Evolutionary conservation across 1,140 invertebrate genomes (phyloP), one percentile per base, ranked within the genome.

Genomic region (Ladona fulva): DNA sequence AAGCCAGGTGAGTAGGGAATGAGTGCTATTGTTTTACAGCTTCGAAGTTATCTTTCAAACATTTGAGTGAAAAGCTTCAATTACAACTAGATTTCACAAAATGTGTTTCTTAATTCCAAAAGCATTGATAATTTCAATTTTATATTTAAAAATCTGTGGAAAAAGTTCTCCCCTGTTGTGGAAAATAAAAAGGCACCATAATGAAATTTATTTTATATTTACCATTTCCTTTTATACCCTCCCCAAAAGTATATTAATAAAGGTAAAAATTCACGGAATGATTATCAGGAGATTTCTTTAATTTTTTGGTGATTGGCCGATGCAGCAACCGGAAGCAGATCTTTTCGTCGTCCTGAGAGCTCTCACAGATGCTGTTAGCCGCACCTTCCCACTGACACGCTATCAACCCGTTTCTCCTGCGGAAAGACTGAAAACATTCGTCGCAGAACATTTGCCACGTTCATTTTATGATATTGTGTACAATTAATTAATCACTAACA

Each of bases 371-470:
- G 89, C 91, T 74, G 89, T 93, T n/a, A 88, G 88, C 24, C 89
- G 92, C 81, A 93, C 93, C 76, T 94, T 94, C 86, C 93, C 93
- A 59, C 87, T 94, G 84, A 86, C 88, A 52, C 90, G 91, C 82
- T 95, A 95, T 85, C 93, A 92, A 0, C 92, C 93, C 0, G 92
- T 94, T 0, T 92, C 91, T 0, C 88, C 89, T 29, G 84, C 87
- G 44, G 93, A 94, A 84, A 92, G 92, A 83, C 83, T 94, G 73
- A 92, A 93, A 85, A 90, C 91, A 76, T 87, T 93, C 74, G 87
- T 93, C 25, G 91, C 92, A 75, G 91, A 94, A 81, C 92, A 94
- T 85, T 87, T 94, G 80, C 91, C 93, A 8, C 88, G 90, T 80
- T 89, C 91, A n/a, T 86, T 93, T 77, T 93, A 93, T 82, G 91